phyloP scores from a whole-genome alignment of 2,888 invertebrate species.

The Nomada fabriciana region DNA sequence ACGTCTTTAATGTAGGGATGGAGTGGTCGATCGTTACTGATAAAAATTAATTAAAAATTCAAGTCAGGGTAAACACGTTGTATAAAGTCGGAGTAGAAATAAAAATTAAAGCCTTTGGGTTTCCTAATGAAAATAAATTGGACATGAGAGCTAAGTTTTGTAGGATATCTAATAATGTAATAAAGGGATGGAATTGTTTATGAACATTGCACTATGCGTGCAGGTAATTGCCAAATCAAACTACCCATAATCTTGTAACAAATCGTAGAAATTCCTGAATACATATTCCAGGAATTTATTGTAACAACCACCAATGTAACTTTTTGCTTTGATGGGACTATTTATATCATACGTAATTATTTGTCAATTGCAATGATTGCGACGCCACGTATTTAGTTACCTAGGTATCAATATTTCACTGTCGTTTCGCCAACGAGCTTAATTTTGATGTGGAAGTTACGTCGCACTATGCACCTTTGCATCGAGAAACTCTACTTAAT shows the following conservation, averaged over 20 bases:
- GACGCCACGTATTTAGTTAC: neutral
- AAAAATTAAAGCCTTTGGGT: neutral
- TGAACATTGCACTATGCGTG: too few relatives aligned
- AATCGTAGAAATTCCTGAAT: too few relatives aligned
- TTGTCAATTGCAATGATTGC: neutral
- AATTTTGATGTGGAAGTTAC: slow-evolving; percentile 20
- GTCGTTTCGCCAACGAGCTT: slow-evolving; percentile 5
- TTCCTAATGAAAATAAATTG: neutral
- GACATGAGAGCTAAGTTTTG: neutral
- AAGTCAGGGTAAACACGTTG: too few relatives aligned
- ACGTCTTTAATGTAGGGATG: neutral
- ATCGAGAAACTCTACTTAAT: slow-evolving; percentile 6
- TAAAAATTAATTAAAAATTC: neutral
- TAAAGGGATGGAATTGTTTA: too few relatives aligned
- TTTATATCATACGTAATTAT: neutral
- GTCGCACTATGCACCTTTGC: slow-evolving; percentile 7
- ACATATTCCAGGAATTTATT: too few relatives aligned
- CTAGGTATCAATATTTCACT: slow-evolving; percentile 4
- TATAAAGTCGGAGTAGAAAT: neutral
- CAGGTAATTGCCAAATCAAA: too few relatives aligned
- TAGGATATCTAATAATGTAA: too few relatives aligned
- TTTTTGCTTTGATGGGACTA: neutral
- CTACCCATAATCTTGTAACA: too few relatives aligned
- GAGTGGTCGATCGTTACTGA: neutral
- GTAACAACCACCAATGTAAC: neutral